These are phyloP conservation scores for Octodon degus DNA, from an alignment of 2,113 vertebrate species.

Conservation along the genomic window DNA sequence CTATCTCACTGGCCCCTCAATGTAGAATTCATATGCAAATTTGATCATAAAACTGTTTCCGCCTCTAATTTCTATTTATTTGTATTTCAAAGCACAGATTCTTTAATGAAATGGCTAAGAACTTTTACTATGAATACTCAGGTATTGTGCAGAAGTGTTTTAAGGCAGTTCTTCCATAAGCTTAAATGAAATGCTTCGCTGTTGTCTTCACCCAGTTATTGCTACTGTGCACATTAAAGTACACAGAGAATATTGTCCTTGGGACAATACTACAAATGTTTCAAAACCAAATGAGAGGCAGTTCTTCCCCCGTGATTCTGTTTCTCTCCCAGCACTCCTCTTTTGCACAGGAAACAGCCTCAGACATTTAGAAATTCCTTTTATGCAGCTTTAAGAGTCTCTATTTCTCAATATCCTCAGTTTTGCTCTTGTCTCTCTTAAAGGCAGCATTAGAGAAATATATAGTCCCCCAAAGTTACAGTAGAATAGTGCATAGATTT, in stretches of 20 bases:
- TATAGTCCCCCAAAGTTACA: neutral
- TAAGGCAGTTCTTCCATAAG: neutral
- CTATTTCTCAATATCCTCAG: neutral
- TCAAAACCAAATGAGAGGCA: neutral
- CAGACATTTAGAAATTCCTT: neutral
- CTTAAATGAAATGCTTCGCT: neutral
- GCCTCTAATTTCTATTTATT: neutral
- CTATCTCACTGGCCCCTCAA: neutral
- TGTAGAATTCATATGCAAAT: neutral
- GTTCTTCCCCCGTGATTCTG: neutral
- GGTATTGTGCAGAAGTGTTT: neutral
- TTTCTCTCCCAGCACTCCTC: neutral
- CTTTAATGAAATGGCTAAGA: neutral
- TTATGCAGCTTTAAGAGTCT: neutral
- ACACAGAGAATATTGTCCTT: neutral
- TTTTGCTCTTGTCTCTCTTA: neutral
- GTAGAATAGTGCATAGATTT: neutral
- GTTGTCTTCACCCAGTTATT: neutral
- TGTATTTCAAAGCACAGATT: neutral
- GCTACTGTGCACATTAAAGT: neutral
- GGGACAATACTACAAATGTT: neutral
- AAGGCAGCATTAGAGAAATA: neutral
- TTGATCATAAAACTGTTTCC: neutral
- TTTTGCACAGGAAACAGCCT: neutral
- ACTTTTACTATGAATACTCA: neutral